These are phyloP conservation scores for Siderastrea siderea DNA, from an alignment of 92 coral and sea anemone genomes.

Conservation along the genomic window DNA sequence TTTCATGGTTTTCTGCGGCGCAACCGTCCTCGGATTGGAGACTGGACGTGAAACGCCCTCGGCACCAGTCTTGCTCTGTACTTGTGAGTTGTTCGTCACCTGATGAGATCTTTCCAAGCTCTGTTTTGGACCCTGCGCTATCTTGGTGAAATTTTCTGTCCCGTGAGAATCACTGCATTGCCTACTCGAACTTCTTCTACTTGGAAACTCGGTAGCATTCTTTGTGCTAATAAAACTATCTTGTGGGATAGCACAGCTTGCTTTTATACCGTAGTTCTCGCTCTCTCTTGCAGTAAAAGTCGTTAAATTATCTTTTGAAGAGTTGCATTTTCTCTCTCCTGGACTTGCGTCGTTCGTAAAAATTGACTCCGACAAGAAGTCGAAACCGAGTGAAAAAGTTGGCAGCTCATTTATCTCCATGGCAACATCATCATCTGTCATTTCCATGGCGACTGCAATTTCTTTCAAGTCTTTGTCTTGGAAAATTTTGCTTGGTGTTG, in stretches of 20 bases:
- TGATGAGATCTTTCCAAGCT: not conserved
- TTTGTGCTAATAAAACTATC: not conserved
- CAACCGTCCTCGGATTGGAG: not conserved
- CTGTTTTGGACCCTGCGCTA: not conserved
- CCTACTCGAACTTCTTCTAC: not conserved
- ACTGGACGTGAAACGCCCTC: not conserved
- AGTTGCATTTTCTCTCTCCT: not conserved
- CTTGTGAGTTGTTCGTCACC: not conserved
- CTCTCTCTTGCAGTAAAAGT: not conserved
- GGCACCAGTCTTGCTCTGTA: not conserved
- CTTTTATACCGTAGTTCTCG: not conserved
- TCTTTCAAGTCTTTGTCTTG: conserved; percentile 68
- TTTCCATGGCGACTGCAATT: conserved; percentile 87
- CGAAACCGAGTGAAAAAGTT: conserved; percentile 75
- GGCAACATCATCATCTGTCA: conserved; percentile 81
- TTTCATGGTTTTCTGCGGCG: conserved; percentile 1
- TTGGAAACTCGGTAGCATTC: not conserved
- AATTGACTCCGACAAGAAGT: conserved; percentile 48
- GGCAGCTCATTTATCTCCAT: conserved; percentile 80
- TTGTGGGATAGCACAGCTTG: not conserved
- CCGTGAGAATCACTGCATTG: not conserved
- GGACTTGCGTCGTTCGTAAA: not conserved
- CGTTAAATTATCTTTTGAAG: not conserved
- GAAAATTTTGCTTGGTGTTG: not conserved
- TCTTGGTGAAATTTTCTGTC: conserved; percentile 15